Evolutionary conservation across 2,113 vertebrate species (phyloP).

Genomic region (Poicephalus meyeri): DNA sequence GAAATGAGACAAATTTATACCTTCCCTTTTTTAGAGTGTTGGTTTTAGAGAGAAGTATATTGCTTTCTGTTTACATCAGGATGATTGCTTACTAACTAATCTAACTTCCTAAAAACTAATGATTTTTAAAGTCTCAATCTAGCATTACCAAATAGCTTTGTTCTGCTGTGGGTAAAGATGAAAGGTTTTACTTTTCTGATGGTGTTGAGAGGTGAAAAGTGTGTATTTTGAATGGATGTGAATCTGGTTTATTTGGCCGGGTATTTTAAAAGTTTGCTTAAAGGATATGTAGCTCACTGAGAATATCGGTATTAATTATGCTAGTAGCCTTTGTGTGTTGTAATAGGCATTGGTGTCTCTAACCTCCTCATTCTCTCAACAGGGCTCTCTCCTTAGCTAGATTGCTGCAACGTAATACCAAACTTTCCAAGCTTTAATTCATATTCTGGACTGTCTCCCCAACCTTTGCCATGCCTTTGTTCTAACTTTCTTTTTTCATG

Average conservation of each 20-base stretch:
- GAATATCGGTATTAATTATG: background rate
- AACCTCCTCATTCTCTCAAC: background rate
- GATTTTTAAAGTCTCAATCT: background rate
- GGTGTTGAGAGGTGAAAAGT: background rate
- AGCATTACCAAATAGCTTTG: background rate
- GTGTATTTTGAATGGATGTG: background rate
- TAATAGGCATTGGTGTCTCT: background rate
- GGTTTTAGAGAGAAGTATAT: background rate
- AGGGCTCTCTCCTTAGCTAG: background rate
- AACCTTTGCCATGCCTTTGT: background rate
- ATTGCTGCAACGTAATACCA: background rate
- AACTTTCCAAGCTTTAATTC: background rate
- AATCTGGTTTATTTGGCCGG: background rate
- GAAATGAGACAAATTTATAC: background rate
- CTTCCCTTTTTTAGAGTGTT: background rate
- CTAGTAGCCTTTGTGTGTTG: background rate
- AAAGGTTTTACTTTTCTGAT: background rate
- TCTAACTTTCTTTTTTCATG: background rate
- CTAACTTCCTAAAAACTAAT: background rate
- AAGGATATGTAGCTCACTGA: background rate
- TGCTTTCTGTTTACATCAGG: background rate
- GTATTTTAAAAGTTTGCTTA: background rate
- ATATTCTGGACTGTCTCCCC: background rate
- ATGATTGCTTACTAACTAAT: background rate
- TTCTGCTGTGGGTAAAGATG: background rate